Base-by-base conservation (phyloP, 2,113 vertebrate species). In the Ramphastos sulfuratus region DNA sequence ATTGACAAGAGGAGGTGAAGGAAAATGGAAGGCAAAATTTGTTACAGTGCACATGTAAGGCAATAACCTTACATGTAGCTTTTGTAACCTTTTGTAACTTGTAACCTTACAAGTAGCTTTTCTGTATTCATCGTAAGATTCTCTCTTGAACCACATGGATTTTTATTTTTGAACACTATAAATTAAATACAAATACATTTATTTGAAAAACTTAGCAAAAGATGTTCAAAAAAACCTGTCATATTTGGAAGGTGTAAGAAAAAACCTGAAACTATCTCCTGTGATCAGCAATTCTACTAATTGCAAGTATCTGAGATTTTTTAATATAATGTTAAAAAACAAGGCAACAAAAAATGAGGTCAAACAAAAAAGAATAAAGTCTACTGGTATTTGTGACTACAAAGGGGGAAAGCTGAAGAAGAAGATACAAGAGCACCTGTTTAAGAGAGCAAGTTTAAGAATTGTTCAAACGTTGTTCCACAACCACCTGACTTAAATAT, bases 141-240 rank as follows among this genome's bases (percentile, higher is more conserved):
- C 92, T 73, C 71, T 64, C 64, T 54, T 52, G 31, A 72, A 85
- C 31, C 46, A 88, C 21, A 54, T 1, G 2, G 37, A 82, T 64
- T 75, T 61, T 70, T 27, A 25, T 46, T 82, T 86, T 93, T 94
- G 58, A 54, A 52, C 82, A 86, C 42, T 89, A 24, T 59, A 93
- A 81, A 82, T 80, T 64, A 93, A 42, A 19, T 44, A 71, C 44
- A 39, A 76, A 76, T 30, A 87, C 4, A 83, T 85, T 93, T 88
- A 71, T 71, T 74, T 90, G 18, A 15, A 54, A 87, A 94, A 81
- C 30, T 78, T 84, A 72, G 66, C 64, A 95, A 79, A 60, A 91
- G 88, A 31, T 54, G 20, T 87, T 76, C 59, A 71, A 66, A 65
- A 15, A 84, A 65, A 19, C 31, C 46, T 75, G 24, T 19, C 10